phyloP scores from a whole-genome alignment of 2,888 invertebrate species.

The Agonopterix subpropinquella region DNA sequence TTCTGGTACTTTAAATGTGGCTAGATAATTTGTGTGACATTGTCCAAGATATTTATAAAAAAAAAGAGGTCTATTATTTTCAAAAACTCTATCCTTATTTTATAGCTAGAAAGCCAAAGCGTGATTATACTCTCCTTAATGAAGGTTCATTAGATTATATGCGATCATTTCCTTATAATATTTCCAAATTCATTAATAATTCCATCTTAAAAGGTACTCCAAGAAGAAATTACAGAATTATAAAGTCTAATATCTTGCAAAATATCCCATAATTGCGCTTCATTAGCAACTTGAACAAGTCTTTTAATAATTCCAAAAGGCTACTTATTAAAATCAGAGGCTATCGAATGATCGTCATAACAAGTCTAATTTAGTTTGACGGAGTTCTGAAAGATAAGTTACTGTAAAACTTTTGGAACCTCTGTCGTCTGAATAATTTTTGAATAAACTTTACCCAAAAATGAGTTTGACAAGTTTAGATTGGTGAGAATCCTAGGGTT shows the following conservation, averaged over 20 bases:
- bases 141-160: too few relatives aligned
- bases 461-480: constrained; percentile 59
- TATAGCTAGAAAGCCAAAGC: too few relatives aligned
- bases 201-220: too few relatives aligned
- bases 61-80: too few relatives aligned
- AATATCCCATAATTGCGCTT: not conserved
- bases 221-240: too few relatives aligned
- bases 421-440: constrained; percentile 58
- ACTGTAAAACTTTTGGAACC: constrained; percentile 45
- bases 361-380: constrained; percentile 55
- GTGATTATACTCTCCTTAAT: too few relatives aligned
- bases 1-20: too few relatives aligned
- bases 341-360: constrained; percentile 41
- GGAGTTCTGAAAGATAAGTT: constrained; percentile 57
- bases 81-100: too few relatives aligned
- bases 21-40: too few relatives aligned
- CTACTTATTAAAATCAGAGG: constrained; percentile 18
- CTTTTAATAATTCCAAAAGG: constrained; percentile 21
- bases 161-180: too few relatives aligned
- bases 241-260: not conserved
- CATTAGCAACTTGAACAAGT: constrained; percentile 11
- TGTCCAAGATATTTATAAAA: too few relatives aligned
- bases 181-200: too few relatives aligned
- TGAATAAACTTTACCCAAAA: constrained; percentile 27
- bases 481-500: constrained; percentile 40